Conservation (phyloP, 2,113 vertebrate genomes). For the Anser brachyrhynchus region DNA sequence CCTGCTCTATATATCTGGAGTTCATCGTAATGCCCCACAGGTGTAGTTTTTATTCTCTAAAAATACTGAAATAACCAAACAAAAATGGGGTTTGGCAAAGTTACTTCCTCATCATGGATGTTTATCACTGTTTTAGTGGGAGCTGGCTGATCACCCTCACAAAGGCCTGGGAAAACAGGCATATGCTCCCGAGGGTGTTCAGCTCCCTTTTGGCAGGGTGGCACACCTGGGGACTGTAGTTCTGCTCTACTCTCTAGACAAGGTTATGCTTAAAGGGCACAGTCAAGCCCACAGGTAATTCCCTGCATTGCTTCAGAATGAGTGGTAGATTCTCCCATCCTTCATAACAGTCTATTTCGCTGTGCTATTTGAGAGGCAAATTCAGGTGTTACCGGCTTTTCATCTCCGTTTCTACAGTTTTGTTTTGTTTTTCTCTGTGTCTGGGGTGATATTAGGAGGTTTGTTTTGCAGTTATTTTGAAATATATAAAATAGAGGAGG, state of each 20-base stretch:
- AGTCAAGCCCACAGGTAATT: not conserved
- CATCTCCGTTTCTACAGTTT: not conserved
- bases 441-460: not conserved
- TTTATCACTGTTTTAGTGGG: not conserved
- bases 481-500: not conserved
- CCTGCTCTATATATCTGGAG: not conserved
- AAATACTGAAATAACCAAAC: not conserved
- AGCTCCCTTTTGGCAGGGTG: not conserved
- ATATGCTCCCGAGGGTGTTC: not conserved
- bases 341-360: not conserved
- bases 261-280: not conserved
- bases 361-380: not conserved
- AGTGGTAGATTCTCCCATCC: not conserved
- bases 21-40: not conserved
- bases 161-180: not conserved
- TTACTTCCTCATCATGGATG: fast-evolving
- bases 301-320: not conserved
- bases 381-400: not conserved
- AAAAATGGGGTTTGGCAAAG: not conserved
- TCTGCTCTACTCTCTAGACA: not conserved
- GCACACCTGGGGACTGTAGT: not conserved
- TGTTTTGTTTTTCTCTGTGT: too few species aligned
- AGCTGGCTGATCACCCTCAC: not conserved
- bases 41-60: not conserved
- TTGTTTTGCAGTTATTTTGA: not conserved